Base-by-base conservation (phyloP, 2,888 invertebrate species). In the Ormia ochracea region DNA sequence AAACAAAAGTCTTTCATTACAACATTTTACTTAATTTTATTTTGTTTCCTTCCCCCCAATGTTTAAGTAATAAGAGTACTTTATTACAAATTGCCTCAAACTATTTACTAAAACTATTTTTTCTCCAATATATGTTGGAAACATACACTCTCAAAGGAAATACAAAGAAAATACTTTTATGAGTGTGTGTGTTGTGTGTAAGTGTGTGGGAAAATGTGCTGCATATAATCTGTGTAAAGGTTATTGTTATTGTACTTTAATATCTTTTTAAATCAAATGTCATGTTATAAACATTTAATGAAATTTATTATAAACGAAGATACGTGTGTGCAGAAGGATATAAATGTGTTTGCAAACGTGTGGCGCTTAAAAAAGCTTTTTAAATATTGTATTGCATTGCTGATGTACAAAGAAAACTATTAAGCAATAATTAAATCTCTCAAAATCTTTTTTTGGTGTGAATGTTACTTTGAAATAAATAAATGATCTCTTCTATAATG, bases 91-190 rank as follows among this genome's bases (percentile, higher is more conserved):
- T 50, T 50, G 72, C 66, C 72, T 72, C 33, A 26, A 66, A 66
- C 72, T 48, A 45, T 78, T 72, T 59, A 59, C n/a, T n/a, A n/a
- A n/a, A n/a, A 61, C 21, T 54, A 66, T 54, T 12, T 61, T 59
- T 52, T 52, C 52, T 72, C 59, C 63, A 45, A 65, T 9, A 61
- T 23, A 0, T n/a, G n/a, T n/a, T 23, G 31, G 28, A 33, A 61
- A 52, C 61, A 33, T 33, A 31, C 33, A 36, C 17, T n/a, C 21
- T n/a, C n/a, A 17, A 36, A n/a, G 54, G 9, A 4, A 19, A 14
- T n/a, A 50, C 19, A 17, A 21, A 17, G 14, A 14, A 7, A 1
- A 38, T n/a, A 17, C 31, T 19, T 17, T 50, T 4, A 43, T 10
- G 17, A 7, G 17, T 0, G 17, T 52, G 9, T 28, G 17, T 26